Conservation (phyloP, 2,797 vertebrate species). For the Muscicapa comitata region DNA sequence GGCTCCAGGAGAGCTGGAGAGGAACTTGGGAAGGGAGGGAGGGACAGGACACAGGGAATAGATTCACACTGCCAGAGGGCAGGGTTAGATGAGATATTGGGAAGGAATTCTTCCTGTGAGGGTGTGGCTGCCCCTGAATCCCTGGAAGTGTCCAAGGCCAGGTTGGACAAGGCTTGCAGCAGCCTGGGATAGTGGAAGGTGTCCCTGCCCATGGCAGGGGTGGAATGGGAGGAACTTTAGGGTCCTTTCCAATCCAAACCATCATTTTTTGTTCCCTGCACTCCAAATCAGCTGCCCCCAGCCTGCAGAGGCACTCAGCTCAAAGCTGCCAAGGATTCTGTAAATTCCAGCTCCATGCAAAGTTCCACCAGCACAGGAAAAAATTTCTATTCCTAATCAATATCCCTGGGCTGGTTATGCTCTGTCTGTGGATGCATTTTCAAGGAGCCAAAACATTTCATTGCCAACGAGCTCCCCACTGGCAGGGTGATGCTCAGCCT, state of each 20-base stretch:
- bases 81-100: fast-evolving
- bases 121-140: background rate
- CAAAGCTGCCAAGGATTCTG: background rate
- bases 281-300: background rate
- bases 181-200: fast-evolving
- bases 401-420: background rate
- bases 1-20: background rate
- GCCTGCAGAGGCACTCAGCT: background rate
- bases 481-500: background rate
- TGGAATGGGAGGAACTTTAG: background rate
- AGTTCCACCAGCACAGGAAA: background rate
- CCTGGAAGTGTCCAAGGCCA: background rate
- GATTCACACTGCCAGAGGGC: background rate
- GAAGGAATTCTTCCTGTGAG: fast-evolving
- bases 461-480: fast-evolving
- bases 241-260: background rate
- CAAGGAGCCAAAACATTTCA: background rate
- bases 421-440: background rate
- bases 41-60: background rate
- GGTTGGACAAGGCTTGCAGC: fast-evolving
- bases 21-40: background rate
- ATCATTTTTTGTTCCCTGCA: background rate
- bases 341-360: background rate
- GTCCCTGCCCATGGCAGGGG: background rate
- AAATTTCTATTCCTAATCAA: background rate